Percentiles rank a stretch among this genome's conserved stretches.
phyloP scores from a whole-genome alignment of 2,797 vertebrate genomes.

The Thunnus albacares region DNA sequence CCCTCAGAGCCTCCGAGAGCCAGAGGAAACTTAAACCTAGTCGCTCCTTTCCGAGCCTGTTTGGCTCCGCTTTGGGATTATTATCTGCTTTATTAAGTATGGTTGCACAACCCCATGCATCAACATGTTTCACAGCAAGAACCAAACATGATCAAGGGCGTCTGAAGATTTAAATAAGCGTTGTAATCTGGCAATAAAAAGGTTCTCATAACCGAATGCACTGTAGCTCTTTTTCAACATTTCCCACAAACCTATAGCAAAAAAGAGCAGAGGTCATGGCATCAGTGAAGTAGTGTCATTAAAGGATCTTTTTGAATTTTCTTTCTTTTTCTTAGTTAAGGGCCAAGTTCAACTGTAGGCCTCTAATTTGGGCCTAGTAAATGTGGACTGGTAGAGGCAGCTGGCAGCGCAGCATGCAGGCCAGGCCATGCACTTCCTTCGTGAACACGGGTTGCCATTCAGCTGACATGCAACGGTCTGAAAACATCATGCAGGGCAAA shows the following conservation, averaged over 20 bases:
- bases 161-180: constrained; percentile 24
- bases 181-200: constrained; percentile 16
- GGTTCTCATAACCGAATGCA: neutral
- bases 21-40: constrained; percentile 49
- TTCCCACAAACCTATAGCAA: constrained; percentile 52
- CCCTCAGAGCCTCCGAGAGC: constrained; percentile 50
- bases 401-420: constrained; percentile 62
- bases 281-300: constrained; percentile 65
- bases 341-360: constrained; percentile 73
- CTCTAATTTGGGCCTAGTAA: constrained; percentile 82
- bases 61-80: constrained; percentile 65
- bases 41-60: constrained; percentile 55
- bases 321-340: constrained; percentile 65
- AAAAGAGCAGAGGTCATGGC: constrained; percentile 66
- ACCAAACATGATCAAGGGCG: constrained; percentile 33
- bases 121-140: constrained; percentile 54
- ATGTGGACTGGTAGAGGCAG: constrained; percentile 76
- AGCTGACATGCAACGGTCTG: neutral
- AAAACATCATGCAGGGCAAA: neutral
- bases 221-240: constrained; percentile 34
- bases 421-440: constrained; percentile 49
- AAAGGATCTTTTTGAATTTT: constrained; percentile 57
- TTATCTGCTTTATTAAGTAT: constrained; percentile 70
- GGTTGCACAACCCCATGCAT: constrained; percentile 57
- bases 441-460: constrained; percentile 25